Evolutionary conservation across 2,797 vertebrate species (phyloP), one percentile per base, ranked within the genome.

Genomic region (Clarias laeviceps): DNA sequence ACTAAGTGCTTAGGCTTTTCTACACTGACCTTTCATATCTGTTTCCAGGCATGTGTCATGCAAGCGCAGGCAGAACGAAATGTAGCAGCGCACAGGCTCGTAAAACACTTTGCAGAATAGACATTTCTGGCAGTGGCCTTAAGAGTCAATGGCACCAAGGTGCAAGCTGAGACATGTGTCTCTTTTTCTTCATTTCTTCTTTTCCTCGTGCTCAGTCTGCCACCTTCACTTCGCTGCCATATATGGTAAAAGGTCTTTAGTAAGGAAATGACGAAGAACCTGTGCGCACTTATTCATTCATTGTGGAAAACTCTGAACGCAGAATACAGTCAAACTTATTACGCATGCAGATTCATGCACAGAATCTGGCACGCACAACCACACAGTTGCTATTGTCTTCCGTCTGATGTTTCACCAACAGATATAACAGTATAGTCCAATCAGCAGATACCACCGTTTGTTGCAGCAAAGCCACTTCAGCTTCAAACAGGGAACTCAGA

Each of bases 171-270:
- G 91, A 92, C 95, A 90, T 86, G 94, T 93, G 68, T 88, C 40
- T 74, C n/a, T 78, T 50, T 85, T 57, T 85, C 77, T 65, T 84
- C 45, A 87, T 73, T 94, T 93, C 91, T 91, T 90, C 91, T 93
- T 93, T 82, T 93, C 89, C 88, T 91, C 89, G 92, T 90, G 87
- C 87, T 82, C 86, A 77, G 57, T 83, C 32, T 64, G 66, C 40
- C 85, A 87, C 87, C 79, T 82, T 90, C 85, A 73, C 79, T 86
- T 82, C 87, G 82, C 84, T 79, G 90, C 95, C 94, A 88, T 94
- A 93, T 94, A 95, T 89, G 94, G 94, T 93, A 76, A 94, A 90
- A 89, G 88, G 22, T 80, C 91, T 68, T 87, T 82, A 89, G 56
- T 88, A 88, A 92, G 93, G 91, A 95, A 94, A 91, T 89, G 82